Percentiles rank a stretch among this genome's conserved stretches.
Evolutionary conservation across 1,140 invertebrate genomes (phyloP).

Genomic region (Neomicropteryx cornuta): DNA sequence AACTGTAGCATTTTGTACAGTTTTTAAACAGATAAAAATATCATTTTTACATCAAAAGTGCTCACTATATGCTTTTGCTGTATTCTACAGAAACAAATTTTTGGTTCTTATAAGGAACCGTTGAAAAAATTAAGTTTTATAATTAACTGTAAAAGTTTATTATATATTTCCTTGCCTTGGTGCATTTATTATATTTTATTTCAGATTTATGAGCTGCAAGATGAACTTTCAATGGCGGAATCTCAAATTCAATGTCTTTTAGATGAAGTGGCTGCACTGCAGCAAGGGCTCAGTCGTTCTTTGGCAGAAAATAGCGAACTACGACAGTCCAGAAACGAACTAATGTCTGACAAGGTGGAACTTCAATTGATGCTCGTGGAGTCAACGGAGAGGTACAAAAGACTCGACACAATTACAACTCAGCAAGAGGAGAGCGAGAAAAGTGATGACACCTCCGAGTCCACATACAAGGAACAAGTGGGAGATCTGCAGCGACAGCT

Average conservation of each 20-base stretch:
- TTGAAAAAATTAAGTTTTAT: neutral
- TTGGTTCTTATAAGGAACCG: neutral
- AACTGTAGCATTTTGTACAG: neutral
- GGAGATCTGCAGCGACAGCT: slow-evolving; percentile 9
- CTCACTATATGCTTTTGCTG: neutral
- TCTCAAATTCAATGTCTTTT: slow-evolving; percentile 7
- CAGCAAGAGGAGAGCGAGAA: slow-evolving; percentile 12
- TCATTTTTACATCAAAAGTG: neutral
- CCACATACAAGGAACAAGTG: slow-evolving; percentile 13
- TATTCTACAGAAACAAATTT: neutral
- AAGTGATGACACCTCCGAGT: slow-evolving; percentile 7
- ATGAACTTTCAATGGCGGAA: slow-evolving; percentile 9
- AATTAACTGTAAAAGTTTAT: neutral
- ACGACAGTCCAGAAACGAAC: slow-evolving; percentile 5
- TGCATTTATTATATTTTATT: slow-evolving; percentile 4
- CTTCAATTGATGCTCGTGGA: slow-evolving; percentile 3
- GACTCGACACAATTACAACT: slow-evolving; percentile 8
- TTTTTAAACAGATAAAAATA: neutral
- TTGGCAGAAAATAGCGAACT: slow-evolving; percentile 7
- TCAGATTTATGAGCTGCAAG: slow-evolving; percentile 11
- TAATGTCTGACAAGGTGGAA: slow-evolving; percentile 4
- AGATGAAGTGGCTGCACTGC: slow-evolving; percentile 7
- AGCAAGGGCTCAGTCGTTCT: slow-evolving; percentile 5
- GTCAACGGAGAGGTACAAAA: slow-evolving; percentile 11
- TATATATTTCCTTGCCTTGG: neutral